Evolutionary conservation across 2,797 vertebrate genomes (phyloP).

Genomic region (Acanthurus lineatus): DNA sequence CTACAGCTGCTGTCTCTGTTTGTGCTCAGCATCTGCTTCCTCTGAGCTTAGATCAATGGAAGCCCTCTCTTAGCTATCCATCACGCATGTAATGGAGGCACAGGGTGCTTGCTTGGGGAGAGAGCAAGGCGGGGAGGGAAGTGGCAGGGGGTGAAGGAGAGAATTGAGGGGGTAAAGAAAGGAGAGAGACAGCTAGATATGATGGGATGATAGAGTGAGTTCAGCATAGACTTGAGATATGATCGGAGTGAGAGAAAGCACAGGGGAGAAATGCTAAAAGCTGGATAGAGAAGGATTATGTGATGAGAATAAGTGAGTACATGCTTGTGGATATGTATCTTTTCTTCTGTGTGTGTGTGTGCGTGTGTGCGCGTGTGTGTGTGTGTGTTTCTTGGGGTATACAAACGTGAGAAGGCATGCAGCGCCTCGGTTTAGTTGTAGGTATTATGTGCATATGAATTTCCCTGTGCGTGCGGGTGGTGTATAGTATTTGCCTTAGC

Average conservation of each 20-base stretch:
- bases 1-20: slow-evolving; percentile 70
- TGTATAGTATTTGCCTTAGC: slow-evolving; percentile 69
- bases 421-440: slow-evolving; percentile 55
- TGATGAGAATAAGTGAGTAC: slow-evolving; percentile 66
- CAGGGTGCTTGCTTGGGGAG: slow-evolving; percentile 65
- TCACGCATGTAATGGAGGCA: slow-evolving; percentile 81
- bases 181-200: slow-evolving; percentile 62
- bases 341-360: slow-evolving; percentile 33
- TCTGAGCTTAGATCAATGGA: slow-evolving; percentile 83
- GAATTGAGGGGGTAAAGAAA: slow-evolving; percentile 65
- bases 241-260: slow-evolving; percentile 50
- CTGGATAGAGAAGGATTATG: slow-evolving; percentile 69
- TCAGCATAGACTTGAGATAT: slow-evolving; percentile 67
- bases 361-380: neutral
- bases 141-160: slow-evolving; percentile 51
- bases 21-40: slow-evolving; percentile 80
- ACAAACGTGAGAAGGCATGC: slow-evolving; percentile 58
- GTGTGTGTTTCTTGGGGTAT: slow-evolving; percentile 45
- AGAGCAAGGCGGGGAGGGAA: slow-evolving; percentile 44
- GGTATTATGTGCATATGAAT: slow-evolving; percentile 69
- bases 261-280: slow-evolving; percentile 62
- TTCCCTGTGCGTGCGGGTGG: slow-evolving; percentile 54
- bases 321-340: slow-evolving; percentile 36
- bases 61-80: slow-evolving; percentile 81
- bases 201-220: slow-evolving; percentile 77